Conservation (phyloP, 2,797 vertebrate genomes). For the Sebastes matsubarae region DNA sequence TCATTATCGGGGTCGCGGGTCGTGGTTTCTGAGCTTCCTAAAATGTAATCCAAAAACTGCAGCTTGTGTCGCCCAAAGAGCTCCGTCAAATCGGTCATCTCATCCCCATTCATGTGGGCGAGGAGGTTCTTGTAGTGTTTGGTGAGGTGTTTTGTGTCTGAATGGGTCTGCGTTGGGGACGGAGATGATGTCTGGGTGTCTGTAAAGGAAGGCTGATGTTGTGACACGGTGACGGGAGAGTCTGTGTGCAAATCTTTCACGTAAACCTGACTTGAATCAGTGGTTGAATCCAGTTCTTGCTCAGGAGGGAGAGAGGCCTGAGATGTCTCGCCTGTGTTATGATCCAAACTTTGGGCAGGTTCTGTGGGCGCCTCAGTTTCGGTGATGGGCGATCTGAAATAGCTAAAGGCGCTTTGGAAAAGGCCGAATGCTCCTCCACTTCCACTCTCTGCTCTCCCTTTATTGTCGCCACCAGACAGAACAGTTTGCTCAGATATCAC, state of each 20-base stretch:
- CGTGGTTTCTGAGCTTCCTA: constrained; percentile 41
- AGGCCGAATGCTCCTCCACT: constrained; percentile 32
- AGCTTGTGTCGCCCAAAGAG: constrained; percentile 75
- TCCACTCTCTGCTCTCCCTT: not conserved
- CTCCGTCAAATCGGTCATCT: constrained; percentile 54
- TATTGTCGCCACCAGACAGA: not conserved
- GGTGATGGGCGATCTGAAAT: constrained; percentile 35
- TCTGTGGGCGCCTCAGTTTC: not conserved
- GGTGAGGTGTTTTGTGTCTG: constrained; percentile 15
- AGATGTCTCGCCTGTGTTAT: not conserved
- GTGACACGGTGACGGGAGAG: not conserved
- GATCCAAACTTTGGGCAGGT: not conserved
- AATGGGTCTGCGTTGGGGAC: not conserved
- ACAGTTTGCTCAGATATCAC: not conserved
- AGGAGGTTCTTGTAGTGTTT: constrained; percentile 67
- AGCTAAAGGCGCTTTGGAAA: constrained; percentile 45
- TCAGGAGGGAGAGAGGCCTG: constrained; percentile 15
- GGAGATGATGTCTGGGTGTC: constrained; percentile 9
- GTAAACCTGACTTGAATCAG: not conserved
- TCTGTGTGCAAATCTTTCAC: not conserved
- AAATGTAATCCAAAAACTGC: constrained; percentile 75
- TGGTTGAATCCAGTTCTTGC: constrained; percentile 1
- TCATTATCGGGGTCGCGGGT: constrained; percentile 43
- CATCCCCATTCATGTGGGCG: constrained; percentile 50
- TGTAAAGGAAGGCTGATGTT: not conserved